Evolutionary conservation across 1,140 invertebrate genomes (phyloP).

Genomic region (Zaprionus ghesquierei): DNA sequence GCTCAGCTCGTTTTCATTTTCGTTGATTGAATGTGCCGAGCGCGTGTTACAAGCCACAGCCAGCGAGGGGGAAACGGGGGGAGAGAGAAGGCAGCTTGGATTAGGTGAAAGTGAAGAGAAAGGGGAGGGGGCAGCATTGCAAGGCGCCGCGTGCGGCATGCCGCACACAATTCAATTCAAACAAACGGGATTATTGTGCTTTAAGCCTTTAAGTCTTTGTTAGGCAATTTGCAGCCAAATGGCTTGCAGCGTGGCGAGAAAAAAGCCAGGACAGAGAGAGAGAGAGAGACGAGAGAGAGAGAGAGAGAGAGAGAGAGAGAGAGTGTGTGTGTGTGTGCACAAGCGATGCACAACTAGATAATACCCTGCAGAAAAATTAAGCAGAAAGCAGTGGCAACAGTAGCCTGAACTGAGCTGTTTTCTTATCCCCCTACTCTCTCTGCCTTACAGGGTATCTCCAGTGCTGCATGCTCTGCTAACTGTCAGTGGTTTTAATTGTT

Average conservation of each 20-base stretch:
- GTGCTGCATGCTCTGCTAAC: neutral
- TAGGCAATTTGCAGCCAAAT: conserved; percentile 69
- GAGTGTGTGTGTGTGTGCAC: neutral
- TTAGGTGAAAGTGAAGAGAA: neutral
- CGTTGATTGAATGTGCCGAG: conserved; percentile 71
- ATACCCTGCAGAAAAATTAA: neutral
- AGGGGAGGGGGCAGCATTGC: neutral
- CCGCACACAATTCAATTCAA: conserved; percentile 42
- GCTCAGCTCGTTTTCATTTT: conserved; percentile 70
- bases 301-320: neutral
- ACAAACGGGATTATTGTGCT: conserved; percentile 69
- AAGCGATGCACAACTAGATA: neutral
- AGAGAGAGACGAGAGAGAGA: neutral
- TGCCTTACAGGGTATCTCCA: conserved; percentile 1
- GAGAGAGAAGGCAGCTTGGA: neutral
- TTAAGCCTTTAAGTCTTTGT: conserved; percentile 80
- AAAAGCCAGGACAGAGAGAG: neutral
- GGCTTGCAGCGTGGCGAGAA: conserved; percentile 6
- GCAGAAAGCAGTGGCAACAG: neutral
- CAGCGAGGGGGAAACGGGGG: neutral
- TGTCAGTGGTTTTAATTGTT: conserved; percentile 57
- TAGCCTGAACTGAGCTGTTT: too few relatives aligned
- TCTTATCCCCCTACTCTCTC: neutral
- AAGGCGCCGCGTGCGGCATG: neutral
- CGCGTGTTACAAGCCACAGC: too few relatives aligned